Evolutionary conservation across 2,797 vertebrate genomes (phyloP).

Genomic region (Lates japonicus): DNA sequence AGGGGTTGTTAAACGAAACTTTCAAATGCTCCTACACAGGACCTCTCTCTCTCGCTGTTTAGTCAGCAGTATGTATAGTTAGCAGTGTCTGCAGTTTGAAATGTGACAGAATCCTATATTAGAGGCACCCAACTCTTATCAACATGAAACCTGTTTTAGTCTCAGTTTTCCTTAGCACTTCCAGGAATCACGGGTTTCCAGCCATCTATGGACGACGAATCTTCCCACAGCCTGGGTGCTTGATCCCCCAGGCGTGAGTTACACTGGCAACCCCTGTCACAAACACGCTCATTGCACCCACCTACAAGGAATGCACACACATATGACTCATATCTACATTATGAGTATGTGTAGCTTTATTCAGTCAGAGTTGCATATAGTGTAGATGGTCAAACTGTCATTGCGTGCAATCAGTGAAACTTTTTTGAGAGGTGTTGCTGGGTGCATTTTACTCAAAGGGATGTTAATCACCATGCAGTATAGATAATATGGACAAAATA

Average conservation of each 20-base stretch:
- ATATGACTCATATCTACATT: neutral
- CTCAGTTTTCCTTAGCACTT: constrained; percentile 81
- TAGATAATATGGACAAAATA: neutral
- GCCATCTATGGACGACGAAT: constrained; percentile 86
- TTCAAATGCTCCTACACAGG: neutral
- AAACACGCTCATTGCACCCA: constrained; percentile 9
- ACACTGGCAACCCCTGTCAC: constrained; percentile 27
- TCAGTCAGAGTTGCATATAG: neutral
- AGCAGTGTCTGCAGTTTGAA: neutral
- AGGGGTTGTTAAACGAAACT: constrained; percentile 15
- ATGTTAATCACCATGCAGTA: neutral
- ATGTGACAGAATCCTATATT: constrained; percentile 1
- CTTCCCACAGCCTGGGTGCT: constrained; percentile 87
- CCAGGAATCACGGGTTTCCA: constrained; percentile 86
- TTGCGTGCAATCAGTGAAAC: neutral
- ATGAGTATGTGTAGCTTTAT: neutral
- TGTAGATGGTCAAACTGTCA: neutral
- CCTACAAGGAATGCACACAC: constrained; percentile 20
- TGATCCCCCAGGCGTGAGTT: constrained; percentile 88
- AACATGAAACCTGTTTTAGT: constrained; percentile 29
- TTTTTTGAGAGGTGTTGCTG: constrained; percentile 4
- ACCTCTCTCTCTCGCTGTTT: constrained; percentile 1
- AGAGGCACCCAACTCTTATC: neutral
- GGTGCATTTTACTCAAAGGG: neutral
- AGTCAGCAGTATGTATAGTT: neutral